Base-by-base conservation (phyloP, 2,888 invertebrate genomes). In the Drosophila lutescens region DNA sequence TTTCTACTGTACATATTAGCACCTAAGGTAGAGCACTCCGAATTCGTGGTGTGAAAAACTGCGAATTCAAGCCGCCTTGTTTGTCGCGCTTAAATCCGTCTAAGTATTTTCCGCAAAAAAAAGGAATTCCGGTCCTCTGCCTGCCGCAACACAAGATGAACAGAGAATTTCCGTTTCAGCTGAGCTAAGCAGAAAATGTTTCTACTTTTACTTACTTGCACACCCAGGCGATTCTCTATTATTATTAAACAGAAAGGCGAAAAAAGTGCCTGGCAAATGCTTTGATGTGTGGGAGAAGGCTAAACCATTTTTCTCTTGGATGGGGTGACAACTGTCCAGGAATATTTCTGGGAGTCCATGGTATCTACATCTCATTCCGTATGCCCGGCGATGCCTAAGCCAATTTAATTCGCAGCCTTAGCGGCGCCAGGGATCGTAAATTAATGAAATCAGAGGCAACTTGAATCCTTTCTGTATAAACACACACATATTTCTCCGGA, bases 61-160 rank as follows among this genome's bases (percentile, higher is more conserved):
- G 4, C 4, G 4, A 6, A 55, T 50, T 47, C 30, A 67, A 68
- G 67, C 72, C 68, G 68, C 46, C 49, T 60, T 79, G 86, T 77
- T 85, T 88, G 88, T 80, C 88, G 87, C 85, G 80, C 75, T 86
- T 70, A 86, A 85, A 88, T 85, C 88, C 87, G 79, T 76, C 85
- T 76, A 85, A 85, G 85, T 86, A 85, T 88, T 88, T 82, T 70
- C 70, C 63, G 63, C 70, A 74, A 71, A 76, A 67, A 20, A 68
- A 79, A 80, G 26, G 46, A 43, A 20, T 30, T 9, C 44, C 60
- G 17, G 17, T 38, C 36, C 44, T 66, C 47, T 44, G 66, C 77
- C 67, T 76, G 76, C 79, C 81, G 74, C 85, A 79, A 77, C 77
- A 55, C 66, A 67, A 38, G 79, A 77, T 66, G 69, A 70, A 69